A percentile compares a stretch with the other conserved stretches of the same genome.
Evolutionary conservation across 1,140 invertebrate species (phyloP).

Genomic region (Caenorhabditis brenneri): DNA sequence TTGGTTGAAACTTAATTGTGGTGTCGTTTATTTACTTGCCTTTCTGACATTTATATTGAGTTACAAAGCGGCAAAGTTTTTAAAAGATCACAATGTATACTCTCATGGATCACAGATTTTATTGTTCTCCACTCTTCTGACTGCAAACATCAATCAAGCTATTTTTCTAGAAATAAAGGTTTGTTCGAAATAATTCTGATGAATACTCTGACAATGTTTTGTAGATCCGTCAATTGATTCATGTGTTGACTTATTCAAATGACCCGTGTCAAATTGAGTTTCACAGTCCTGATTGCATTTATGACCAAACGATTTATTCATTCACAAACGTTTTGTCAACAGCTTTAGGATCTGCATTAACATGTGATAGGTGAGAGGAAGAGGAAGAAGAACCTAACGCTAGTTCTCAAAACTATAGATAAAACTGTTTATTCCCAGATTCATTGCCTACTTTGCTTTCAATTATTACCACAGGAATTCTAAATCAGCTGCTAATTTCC

Average conservation of each 20-base stretch:
- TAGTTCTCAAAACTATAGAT: too few relatives aligned
- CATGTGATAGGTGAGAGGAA: background rate
- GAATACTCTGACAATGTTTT: background rate
- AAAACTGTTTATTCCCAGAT: background rate
- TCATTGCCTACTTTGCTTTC: background rate
- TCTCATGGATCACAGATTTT: background rate
- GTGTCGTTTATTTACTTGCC: background rate
- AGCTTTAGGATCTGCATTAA: background rate
- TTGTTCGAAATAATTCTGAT: background rate
- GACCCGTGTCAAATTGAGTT: slow-evolving; percentile 10
- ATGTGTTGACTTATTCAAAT: background rate
- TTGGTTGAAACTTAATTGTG: background rate
- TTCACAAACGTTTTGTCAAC: background rate
- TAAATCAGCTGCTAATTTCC: background rate
- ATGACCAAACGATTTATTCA: background rate
- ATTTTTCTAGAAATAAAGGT: background rate
- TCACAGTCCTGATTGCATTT: background rate
- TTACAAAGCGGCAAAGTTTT: background rate
- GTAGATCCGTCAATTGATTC: background rate
- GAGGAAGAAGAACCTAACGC: background rate
- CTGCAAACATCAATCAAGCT: background rate
- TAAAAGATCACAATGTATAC: background rate
- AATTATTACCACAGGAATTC: background rate
- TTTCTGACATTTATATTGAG: background rate
- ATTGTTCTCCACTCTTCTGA: background rate